Evolutionary conservation across 2,113 vertebrate species (phyloP).

Genomic region (Catagonus wagneri): DNA sequence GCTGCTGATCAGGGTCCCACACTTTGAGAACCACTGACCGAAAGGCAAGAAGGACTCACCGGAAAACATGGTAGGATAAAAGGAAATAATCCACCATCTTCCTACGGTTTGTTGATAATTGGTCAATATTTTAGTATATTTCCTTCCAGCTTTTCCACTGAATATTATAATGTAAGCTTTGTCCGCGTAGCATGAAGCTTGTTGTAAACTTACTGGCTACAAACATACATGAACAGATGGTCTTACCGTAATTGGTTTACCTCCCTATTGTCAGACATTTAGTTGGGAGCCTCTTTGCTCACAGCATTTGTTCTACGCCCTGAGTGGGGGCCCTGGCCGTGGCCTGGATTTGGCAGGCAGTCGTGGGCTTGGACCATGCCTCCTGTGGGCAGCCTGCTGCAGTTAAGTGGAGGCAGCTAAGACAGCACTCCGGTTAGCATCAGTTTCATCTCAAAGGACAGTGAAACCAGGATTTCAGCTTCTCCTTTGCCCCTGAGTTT

Average conservation of each 20-base stretch:
- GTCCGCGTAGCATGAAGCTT: background rate
- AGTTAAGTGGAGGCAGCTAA: too few relatives aligned
- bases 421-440: background rate
- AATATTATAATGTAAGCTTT: background rate
- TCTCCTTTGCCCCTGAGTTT: background rate
- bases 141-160: background rate
- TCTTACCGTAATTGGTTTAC: background rate
- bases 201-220: background rate
- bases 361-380: fast-evolving
- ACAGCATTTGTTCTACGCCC: background rate
- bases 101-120: background rate
- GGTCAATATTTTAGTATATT: background rate
- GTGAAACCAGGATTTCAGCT: background rate
- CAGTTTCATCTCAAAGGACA: background rate
- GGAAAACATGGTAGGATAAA: background rate
- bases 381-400: background rate
- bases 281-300: background rate
- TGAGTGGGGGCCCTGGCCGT: background rate
- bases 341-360: background rate
- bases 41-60: background rate
- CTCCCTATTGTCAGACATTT: background rate
- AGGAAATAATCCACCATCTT: background rate
- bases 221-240: background rate
- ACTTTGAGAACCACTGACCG: background rate
- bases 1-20: background rate